Conservation (phyloP, 2,113 vertebrate species). For the Tupaia chinensis region DNA sequence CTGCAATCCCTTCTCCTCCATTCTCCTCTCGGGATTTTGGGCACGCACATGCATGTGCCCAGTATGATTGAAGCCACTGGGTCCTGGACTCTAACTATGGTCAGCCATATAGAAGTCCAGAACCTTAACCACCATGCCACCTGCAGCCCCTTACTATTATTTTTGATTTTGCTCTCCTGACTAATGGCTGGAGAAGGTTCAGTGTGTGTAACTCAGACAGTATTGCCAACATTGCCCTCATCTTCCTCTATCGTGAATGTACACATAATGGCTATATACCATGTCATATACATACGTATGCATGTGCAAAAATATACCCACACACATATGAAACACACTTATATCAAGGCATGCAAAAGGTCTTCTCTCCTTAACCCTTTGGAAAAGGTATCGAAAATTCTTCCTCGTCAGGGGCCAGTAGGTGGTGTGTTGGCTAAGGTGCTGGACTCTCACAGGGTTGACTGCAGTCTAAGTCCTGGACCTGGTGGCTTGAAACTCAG, state of each 20-base stretch:
- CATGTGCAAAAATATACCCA: background rate
- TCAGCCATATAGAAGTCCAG: no score
- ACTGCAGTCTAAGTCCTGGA: no score
- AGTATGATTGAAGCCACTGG: no score
- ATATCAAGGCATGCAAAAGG: background rate
- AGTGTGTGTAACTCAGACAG: background rate
- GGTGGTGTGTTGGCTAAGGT: no score
- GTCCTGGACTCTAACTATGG: no score
- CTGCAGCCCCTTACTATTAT: background rate
- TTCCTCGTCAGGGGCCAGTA: background rate
- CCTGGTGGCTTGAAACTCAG: no score
- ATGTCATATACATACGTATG: background rate
- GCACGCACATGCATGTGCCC: no score
- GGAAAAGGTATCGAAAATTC: conserved; percentile 50
- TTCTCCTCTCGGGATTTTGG: no score
- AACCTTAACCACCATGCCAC: no score
- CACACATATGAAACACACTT: background rate
- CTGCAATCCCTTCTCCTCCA: no score
- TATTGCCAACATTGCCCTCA: background rate
- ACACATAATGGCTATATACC: background rate
- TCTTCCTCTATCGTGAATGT: background rate
- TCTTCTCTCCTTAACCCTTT: conserved; percentile 33
- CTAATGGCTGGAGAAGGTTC: background rate
- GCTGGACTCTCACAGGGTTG: no score
- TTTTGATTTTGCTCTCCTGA: background rate